Conservation (phyloP, 2,888 invertebrate species). For the Netelia inedita region DNA sequence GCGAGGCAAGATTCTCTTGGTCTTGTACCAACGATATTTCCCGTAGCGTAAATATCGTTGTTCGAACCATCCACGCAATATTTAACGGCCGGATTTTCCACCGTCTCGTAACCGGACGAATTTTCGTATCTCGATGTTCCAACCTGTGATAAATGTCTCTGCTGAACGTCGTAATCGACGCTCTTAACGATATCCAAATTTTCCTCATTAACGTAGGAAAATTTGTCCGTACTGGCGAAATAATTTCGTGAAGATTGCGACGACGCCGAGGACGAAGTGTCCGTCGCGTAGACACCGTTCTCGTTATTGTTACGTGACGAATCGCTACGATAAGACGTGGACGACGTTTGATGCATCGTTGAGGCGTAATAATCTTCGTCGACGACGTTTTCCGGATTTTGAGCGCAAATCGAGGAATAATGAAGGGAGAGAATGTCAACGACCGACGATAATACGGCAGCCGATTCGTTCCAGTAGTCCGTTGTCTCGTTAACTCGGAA, state of each 20-base stretch:
- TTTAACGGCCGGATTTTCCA: slow-evolving; percentile 45
- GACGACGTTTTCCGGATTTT: slow-evolving; percentile 68
- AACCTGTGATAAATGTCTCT: slow-evolving; percentile 26
- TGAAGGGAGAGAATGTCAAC: slow-evolving; percentile 82
- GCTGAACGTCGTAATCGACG: slow-evolving; percentile 44
- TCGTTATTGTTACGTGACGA: slow-evolving; percentile 51
- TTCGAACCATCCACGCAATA: slow-evolving; percentile 41
- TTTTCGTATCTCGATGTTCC: slow-evolving; percentile 54
- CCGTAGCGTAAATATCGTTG: slow-evolving; percentile 14
- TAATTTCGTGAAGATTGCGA: slow-evolving; percentile 46
- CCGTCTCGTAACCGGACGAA: slow-evolving; percentile 33
- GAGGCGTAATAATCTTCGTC: slow-evolving; percentile 81
- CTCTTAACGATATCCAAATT: slow-evolving; percentile 43
- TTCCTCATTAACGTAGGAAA: slow-evolving; percentile 17
- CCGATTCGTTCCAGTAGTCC: slow-evolving; percentile 65
- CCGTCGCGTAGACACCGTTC: slow-evolving; percentile 46
- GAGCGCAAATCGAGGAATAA: slow-evolving; percentile 80
- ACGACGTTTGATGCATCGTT: slow-evolving; percentile 75
- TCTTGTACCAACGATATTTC: slow-evolving; percentile 19
- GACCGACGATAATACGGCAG: slow-evolving; percentile 70
- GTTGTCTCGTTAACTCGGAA: slow-evolving; percentile 54
- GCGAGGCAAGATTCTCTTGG: slow-evolving; percentile 43
- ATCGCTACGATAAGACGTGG: slow-evolving; percentile 73
- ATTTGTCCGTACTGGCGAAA: slow-evolving; percentile 51
- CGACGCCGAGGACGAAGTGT: slow-evolving; percentile 69